Base-by-base conservation (phyloP, 2,797 vertebrate genomes). In the Syndactyla subalaris region DNA sequence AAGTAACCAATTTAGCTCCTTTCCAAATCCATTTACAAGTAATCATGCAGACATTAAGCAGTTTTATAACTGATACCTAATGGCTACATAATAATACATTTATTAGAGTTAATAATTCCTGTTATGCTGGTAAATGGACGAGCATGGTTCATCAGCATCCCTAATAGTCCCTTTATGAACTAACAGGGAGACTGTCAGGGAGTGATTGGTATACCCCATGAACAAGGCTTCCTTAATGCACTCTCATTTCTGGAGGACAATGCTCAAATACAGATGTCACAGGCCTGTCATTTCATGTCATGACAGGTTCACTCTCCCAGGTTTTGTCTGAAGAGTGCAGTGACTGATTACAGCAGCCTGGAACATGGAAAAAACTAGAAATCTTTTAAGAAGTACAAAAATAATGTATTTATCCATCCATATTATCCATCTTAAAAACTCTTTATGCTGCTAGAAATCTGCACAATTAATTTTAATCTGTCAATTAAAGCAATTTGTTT, bases 1-100 rank as follows among this genome's bases (percentile, higher is more conserved):
- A 95, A 95, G 89, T 95, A 95, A 94, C 87, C 78, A 91, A 32
- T 89, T 89, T 83, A 93, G 76, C 34, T 74, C 52, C 61, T 65
- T 92, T 95, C 72, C 88, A 93, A 90, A 92, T 81, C 81, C 88
- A 93, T 82, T 94, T 95, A 65, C 23, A 55, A 89, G 93, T 59
- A 87, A 92, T 89, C 92, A 63, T 7, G 82, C 67, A 92, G 90
- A 48, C 85, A 84, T 95, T 85, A 91, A 23, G 86, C 43, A 57
- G 57, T 58, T 93, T 84, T 55, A 80, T 72, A 92, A 88, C 75
- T 58, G 89, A 84, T 88, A 89, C 36, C 89, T 89, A 95, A 93
- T 94, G 79, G 66, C 58, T 80, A 55, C 72, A 58, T 93, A 94
- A 94, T 96, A 90, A 91, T 84, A 74, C 76, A 72, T 92, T 92